Percentiles rank a stretch among this genome's conserved stretches.
phyloP scores from a whole-genome alignment of 1,140 invertebrate genomes.

The Bombus ignitus region DNA sequence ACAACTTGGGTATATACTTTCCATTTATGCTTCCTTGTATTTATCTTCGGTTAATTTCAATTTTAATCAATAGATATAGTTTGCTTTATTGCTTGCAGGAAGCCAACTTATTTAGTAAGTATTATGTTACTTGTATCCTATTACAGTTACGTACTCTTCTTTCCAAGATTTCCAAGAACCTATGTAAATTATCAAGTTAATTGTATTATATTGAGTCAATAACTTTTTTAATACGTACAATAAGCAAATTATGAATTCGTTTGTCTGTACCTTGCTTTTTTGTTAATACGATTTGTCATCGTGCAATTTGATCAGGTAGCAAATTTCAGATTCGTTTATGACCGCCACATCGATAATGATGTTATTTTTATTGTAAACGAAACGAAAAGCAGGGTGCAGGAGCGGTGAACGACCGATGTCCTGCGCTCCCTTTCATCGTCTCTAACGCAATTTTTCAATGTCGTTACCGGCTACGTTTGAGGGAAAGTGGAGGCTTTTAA shows the following conservation, averaged over 20 bases:
- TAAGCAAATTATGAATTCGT: background rate
- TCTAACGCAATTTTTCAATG: constrained; percentile 73
- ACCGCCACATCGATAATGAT: constrained; percentile 56
- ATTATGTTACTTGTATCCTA: no score
- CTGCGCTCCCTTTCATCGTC: constrained; percentile 67
- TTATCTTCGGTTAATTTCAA: no score
- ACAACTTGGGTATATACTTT: no score
- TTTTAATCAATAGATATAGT: no score
- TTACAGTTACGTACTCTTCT: no score
- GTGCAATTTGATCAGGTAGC: constrained; percentile 27
- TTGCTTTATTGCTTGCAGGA: no score
- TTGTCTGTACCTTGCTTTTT: background rate
- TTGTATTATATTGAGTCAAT: no score
- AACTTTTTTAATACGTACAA: no score
- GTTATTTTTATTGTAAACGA: constrained; percentile 70
- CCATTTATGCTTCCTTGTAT: no score
- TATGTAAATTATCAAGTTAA: no score
- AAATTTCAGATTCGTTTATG: constrained; percentile 56
- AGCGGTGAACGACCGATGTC: constrained; percentile 51
- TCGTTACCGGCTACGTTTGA: constrained; percentile 67
- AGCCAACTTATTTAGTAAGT: no score
- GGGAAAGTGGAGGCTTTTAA: constrained; percentile 66
- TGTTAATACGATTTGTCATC: constrained; percentile 28
- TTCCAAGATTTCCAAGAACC: no score
- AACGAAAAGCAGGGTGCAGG: constrained; percentile 59